Evolutionary conservation across 2,888 invertebrate genomes (phyloP).

Genomic region (Antheraea yamamai): DNA sequence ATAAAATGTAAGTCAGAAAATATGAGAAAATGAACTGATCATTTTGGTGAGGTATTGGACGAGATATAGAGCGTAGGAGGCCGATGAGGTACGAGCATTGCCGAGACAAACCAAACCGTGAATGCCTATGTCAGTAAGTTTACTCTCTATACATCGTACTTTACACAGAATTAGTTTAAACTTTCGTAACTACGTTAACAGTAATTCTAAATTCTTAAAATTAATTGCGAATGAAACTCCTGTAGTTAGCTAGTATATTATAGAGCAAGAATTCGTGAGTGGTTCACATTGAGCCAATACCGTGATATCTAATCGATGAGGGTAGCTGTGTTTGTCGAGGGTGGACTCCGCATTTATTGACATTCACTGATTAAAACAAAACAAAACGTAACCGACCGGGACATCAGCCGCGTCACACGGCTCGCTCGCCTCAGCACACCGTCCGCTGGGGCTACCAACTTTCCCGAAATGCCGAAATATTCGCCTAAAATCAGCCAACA

Average conservation of each 20-base stretch:
- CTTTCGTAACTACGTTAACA: too few relatives aligned
- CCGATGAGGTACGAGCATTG: too few relatives aligned
- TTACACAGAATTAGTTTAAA: too few relatives aligned
- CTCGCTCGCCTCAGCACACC: not conserved
- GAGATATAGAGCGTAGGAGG: too few relatives aligned
- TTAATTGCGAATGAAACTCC: too few relatives aligned
- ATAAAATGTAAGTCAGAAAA: too few relatives aligned
- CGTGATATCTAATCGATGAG: constrained; percentile 8
- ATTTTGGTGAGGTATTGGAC: too few relatives aligned
- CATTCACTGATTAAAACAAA: constrained; percentile 23
- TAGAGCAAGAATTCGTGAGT: not conserved
- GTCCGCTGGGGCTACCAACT: not conserved
- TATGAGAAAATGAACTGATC: too few relatives aligned
- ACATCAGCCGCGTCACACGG: constrained; percentile 2
- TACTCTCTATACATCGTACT: too few relatives aligned
- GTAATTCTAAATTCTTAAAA: too few relatives aligned
- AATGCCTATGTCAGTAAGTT: too few relatives aligned
- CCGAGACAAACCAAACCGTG: too few relatives aligned
- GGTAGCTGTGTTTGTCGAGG: constrained; percentile 7
- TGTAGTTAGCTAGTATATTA: not conserved
- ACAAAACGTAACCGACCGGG: constrained; percentile 21
- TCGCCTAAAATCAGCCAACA: not conserved
- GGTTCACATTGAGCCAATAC: not conserved
- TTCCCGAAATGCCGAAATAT: not conserved
- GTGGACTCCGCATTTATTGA: constrained; percentile 18